A percentile compares a stretch with the other conserved stretches of the same genome.
Conservation (phyloP, 2,888 invertebrate genomes). For the Diogma glabrata region DNA sequence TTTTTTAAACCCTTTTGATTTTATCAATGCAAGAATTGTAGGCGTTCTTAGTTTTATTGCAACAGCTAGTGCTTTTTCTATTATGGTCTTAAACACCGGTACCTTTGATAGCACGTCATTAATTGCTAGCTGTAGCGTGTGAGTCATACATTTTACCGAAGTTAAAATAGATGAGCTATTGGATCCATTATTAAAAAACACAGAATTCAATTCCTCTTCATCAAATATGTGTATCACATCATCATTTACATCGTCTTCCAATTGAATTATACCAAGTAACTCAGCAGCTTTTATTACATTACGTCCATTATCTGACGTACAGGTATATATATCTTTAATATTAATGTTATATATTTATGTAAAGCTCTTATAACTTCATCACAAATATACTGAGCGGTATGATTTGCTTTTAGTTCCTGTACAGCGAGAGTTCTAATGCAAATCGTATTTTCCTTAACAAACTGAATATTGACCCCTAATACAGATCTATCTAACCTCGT, state of each 20-base stretch:
- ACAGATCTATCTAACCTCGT: slow-evolving; percentile 11
- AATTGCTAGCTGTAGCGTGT: background rate
- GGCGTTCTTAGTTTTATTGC: background rate
- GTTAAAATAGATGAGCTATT: slow-evolving; percentile 2
- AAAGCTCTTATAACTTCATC: background rate
- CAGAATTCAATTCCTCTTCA: too few species aligned
- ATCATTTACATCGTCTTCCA: slow-evolving; percentile 3
- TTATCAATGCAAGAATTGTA: background rate
- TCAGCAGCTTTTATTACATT: too few species aligned
- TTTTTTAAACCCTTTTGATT: background rate
- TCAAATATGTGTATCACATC: too few species aligned
- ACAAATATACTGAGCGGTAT: background rate
- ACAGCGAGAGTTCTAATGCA: too few species aligned
- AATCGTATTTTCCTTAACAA: slow-evolving; percentile 6
- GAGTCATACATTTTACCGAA: slow-evolving; percentile 7
- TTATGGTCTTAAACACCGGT: background rate
- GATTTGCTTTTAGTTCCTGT: background rate
- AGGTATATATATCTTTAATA: background rate
- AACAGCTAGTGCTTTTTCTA: background rate
- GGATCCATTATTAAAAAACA: too few species aligned
- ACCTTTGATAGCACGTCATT: background rate
- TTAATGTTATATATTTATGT: too few species aligned
- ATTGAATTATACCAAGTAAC: slow-evolving; percentile 6
- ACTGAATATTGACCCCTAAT: slow-evolving; percentile 7
- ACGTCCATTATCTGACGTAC: background rate